A percentile compares a stretch with the other conserved stretches of the same genome.
Conservation (phyloP, 2,113 vertebrate genomes). For the Phalacrocorax carbo region DNA sequence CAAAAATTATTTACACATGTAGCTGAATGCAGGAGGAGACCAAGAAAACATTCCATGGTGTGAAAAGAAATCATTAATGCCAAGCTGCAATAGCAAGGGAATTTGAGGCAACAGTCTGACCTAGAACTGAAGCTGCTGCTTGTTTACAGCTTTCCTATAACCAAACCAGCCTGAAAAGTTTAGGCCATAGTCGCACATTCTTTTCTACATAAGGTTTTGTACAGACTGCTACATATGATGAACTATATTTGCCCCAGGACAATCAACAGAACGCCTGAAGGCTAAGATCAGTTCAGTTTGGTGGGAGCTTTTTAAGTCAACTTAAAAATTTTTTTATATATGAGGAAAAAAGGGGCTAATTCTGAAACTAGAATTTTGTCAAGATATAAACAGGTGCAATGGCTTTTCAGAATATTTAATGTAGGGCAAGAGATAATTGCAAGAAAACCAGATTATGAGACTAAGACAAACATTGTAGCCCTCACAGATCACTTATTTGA, state of each 20-base stretch:
- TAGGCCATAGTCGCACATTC: fast-evolving
- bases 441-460: not conserved
- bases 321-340: not conserved
- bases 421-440: not conserved
- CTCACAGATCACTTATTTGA: not conserved
- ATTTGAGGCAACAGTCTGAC: not conserved
- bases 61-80: not conserved
- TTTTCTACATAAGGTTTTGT: not conserved
- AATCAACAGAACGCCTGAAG: not conserved
- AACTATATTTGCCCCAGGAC: not conserved
- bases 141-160: not conserved
- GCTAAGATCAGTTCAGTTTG: fast-evolving
- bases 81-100: not conserved
- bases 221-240: not conserved
- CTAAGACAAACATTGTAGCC: not conserved
- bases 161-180: not conserved
- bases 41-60: not conserved
- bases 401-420: not conserved
- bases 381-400: not conserved
- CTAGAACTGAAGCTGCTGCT: not conserved
- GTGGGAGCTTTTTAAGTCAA: not conserved
- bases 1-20: not conserved
- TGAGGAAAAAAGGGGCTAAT: not conserved
- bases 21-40: not conserved
- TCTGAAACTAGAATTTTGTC: not conserved